phyloP scores from a whole-genome alignment of 2,888 invertebrate species.

The Synergus itoensis region DNA sequence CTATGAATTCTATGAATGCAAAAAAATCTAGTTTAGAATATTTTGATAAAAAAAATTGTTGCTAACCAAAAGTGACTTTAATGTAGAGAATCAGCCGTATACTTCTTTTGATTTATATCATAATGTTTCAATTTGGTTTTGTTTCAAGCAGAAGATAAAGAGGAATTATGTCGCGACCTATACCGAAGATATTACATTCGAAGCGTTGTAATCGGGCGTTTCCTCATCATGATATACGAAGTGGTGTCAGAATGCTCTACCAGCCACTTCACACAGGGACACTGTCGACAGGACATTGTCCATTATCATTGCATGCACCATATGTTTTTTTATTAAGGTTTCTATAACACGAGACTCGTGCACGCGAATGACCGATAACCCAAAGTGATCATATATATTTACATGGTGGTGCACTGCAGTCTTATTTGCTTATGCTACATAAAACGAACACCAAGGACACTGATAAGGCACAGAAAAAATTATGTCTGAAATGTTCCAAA shows the following conservation, averaged over 20 bases:
- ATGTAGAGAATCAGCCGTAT: too few species aligned
- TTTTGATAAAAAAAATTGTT: too few species aligned
- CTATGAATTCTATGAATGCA: too few species aligned
- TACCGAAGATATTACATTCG: constrained; percentile 42
- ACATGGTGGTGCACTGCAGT: not conserved
- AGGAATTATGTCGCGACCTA: constrained; percentile 29
- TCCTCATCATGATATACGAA: constrained; percentile 74
- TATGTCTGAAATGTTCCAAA: too few species aligned
- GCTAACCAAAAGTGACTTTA: too few species aligned
- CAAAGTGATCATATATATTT: not conserved
- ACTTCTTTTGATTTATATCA: too few species aligned
- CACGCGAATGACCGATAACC: constrained; percentile 3
- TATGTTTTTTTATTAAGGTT: constrained; percentile 32
- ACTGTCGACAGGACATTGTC: constrained; percentile 75
- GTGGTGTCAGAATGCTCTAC: constrained; percentile 69
- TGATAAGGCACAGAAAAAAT: not conserved
- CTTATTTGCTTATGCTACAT: not conserved
- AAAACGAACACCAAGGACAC: not conserved
- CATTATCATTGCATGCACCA: constrained; percentile 66
- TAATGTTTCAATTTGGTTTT: not conserved
- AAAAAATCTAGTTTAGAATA: too few species aligned
- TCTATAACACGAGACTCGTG: constrained; percentile 15
- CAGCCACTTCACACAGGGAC: constrained; percentile 63
- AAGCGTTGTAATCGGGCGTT: constrained; percentile 74
- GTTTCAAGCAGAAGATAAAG: not conserved